Conservation (phyloP, 2,113 vertebrate genomes). For the Saccopteryx leptura region DNA sequence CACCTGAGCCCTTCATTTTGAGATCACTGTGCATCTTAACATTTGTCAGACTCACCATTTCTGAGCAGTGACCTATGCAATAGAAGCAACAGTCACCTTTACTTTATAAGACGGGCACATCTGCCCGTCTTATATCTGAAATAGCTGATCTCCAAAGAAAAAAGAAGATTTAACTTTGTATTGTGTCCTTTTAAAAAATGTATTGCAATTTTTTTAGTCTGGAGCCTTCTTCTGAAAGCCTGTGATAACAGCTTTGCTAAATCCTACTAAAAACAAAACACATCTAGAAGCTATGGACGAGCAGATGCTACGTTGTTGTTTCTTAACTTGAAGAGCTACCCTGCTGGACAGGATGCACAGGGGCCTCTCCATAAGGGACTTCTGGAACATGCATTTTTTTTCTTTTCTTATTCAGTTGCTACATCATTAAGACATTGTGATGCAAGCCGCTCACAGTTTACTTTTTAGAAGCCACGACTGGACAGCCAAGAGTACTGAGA, state of each 20-base stretch:
- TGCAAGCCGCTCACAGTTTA: not conserved
- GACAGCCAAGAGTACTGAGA: not conserved
- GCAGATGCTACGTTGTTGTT: not conserved
- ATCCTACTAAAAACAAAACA: conserved; percentile 29
- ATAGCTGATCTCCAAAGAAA: not conserved
- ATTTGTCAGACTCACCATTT: conserved; percentile 49
- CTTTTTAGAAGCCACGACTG: not conserved
- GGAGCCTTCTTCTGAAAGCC: conserved; percentile 5
- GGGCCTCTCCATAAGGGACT: not conserved
- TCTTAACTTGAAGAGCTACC: conserved; percentile 37
- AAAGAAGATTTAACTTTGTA: not conserved
- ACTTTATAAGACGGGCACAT: not conserved
- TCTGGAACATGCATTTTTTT: not conserved
- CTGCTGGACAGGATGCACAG: not conserved
- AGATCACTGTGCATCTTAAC: conserved; percentile 13
- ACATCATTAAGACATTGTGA: not conserved
- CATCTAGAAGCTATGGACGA: not conserved
- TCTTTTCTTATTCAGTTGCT: not conserved
- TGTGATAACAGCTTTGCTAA: not conserved
- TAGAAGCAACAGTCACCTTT: not conserved
- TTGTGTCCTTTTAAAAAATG: not conserved
- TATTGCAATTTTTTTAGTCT: not conserved
- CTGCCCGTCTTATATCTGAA: not conserved
- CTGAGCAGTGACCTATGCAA: conserved; percentile 23
- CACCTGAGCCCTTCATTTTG: not conserved